Evolutionary conservation across 2,113 vertebrate genomes (phyloP).

Genomic region (Pangasianodon gigas): DNA sequence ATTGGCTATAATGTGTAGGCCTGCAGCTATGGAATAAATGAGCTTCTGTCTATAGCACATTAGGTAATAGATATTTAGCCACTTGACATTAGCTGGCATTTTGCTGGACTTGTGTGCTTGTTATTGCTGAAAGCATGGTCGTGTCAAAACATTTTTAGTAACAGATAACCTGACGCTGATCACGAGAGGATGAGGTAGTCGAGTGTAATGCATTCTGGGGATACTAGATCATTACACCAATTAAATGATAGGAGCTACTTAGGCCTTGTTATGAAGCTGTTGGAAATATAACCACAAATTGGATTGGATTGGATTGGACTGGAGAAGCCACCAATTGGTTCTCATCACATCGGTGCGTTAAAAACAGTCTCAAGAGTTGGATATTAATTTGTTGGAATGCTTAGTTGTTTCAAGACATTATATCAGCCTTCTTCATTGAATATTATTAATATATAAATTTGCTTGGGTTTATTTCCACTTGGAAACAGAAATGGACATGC

Average conservation of each 20-base stretch:
- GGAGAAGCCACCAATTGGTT: neutral
- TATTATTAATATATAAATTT: neutral
- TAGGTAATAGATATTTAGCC: constrained; percentile 32
- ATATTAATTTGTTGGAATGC: neutral
- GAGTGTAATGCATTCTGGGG: neutral
- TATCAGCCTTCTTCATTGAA: neutral
- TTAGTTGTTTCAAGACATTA: neutral
- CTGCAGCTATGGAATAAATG: constrained; percentile 33
- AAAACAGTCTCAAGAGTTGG: neutral
- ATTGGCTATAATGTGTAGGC: constrained; percentile 25
- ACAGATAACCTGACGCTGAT: neutral
- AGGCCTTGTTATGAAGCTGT: neutral
- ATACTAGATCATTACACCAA: neutral
- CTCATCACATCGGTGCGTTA: neutral
- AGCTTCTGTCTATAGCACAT: constrained; percentile 24
- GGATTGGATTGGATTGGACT: neutral
- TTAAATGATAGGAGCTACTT: neutral
- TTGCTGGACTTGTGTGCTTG: constrained; percentile 19
- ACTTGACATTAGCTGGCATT: constrained; percentile 29
- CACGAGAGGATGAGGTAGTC: neutral
- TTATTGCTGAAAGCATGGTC: constrained; percentile 1
- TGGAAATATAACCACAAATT: neutral
- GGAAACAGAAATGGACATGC: neutral
- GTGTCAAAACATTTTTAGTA: constrained; percentile 3
- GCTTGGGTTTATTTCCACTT: neutral